Evolutionary conservation across 2,113 vertebrate species (phyloP).

Genomic region (Tragelaphus strepsiceros): DNA sequence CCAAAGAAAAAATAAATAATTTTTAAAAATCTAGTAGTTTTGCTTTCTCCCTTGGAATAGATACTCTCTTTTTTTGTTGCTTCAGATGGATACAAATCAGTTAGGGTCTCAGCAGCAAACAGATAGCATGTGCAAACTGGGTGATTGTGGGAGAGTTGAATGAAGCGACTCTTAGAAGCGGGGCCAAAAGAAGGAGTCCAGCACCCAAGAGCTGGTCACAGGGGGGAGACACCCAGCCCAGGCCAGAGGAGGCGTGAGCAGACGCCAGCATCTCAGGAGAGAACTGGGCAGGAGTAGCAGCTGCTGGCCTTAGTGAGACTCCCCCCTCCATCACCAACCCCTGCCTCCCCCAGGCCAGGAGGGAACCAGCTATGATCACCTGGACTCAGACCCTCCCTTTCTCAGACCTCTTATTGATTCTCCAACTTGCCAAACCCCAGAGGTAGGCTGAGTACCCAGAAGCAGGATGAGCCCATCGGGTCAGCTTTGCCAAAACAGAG

Average conservation of each 20-base stretch:
- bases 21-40: neutral
- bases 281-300: neutral
- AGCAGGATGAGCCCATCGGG: neutral
- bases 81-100: neutral
- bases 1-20: neutral
- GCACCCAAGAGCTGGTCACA: neutral
- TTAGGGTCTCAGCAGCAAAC: neutral
- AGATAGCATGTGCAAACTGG: neutral
- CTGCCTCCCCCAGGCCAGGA: fast-evolving
- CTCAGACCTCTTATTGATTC: neutral
- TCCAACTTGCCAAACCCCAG: neutral
- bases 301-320: neutral
- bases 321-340: neutral
- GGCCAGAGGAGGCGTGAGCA: neutral
- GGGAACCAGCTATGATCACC: neutral
- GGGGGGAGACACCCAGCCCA: neutral
- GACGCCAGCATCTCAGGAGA: neutral
- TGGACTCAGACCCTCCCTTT: neutral
- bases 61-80: neutral
- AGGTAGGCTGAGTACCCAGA: neutral
- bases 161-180: neutral
- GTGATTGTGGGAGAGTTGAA: neutral
- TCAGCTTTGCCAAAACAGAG: neutral
- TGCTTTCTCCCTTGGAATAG: neutral
- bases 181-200: too few relatives aligned